These are phyloP conservation scores for Cyanoliseus patagonus DNA, from an alignment of 2,113 vertebrate genomes.

Conservation along the genomic window DNA sequence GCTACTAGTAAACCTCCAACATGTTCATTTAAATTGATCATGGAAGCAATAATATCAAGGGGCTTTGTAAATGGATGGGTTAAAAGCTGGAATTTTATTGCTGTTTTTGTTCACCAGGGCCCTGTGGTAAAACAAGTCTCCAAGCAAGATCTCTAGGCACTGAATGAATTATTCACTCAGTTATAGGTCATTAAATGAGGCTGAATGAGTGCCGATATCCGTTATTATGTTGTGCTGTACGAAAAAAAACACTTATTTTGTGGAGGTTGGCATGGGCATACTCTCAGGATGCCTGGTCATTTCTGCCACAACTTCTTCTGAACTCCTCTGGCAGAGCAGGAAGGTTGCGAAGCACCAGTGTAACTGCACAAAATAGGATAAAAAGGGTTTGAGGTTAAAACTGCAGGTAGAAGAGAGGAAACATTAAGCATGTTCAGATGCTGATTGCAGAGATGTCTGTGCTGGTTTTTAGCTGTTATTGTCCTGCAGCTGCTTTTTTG, in stretches of 20 bases:
- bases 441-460: neutral
- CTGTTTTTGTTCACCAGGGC: constrained; percentile 48
- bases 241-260: neutral
- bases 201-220: neutral
- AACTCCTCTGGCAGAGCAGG: neutral
- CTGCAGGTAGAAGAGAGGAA: neutral
- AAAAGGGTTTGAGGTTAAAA: neutral
- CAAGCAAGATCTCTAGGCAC: neutral
- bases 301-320: neutral
- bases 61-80: constrained; percentile 57
- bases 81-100: constrained; percentile 62
- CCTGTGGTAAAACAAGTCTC: constrained; percentile 59
- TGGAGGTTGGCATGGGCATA: neutral
- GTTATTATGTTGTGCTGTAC: constrained; percentile 9
- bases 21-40: constrained; percentile 62
- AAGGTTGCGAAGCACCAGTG: neutral
- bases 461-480: neutral
- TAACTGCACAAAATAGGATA: neutral
- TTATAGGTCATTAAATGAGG: constrained; percentile 54
- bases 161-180: constrained; percentile 69
- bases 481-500: neutral
- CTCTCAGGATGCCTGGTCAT: neutral
- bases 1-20: constrained; percentile 30
- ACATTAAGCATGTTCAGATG: neutral
- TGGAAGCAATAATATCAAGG: constrained; percentile 14